Conservation (phyloP, 37 sponge, comb jelly and placozoan genomes). For the Eunapius fragilis region DNA sequence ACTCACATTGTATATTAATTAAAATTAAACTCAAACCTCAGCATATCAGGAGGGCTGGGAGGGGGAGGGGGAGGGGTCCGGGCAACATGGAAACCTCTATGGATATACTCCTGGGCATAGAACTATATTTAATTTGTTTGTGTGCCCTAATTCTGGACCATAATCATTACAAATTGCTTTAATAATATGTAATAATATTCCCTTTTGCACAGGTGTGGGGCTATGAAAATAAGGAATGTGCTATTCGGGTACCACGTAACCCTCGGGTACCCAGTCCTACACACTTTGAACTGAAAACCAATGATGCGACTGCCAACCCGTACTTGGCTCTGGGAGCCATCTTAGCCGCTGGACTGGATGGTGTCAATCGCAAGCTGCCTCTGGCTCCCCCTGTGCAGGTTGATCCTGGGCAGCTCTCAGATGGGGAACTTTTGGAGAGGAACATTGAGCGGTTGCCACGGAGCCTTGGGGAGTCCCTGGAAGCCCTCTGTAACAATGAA, state of each 20-base stretch:
- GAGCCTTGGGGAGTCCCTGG: slow-evolving; percentile 6
- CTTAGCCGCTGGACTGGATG: slow-evolving; percentile 57
- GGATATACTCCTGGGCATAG: no score
- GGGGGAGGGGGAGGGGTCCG: no score
- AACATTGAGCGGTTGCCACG: slow-evolving; percentile 28
- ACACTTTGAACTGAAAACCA: slow-evolving; percentile 50
- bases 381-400: slow-evolving; percentile 8
- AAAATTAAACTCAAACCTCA: no score
- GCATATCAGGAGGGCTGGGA: no score
- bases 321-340: slow-evolving; percentile 46
- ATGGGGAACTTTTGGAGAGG: slow-evolving; percentile 20
- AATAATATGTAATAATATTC: neutral
- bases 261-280: slow-evolving; percentile 8
- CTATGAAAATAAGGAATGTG: slow-evolving; percentile 42
- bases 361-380: no score
- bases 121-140: no score
- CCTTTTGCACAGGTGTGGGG: slow-evolving; percentile 24
- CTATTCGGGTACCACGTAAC: slow-evolving; percentile 27
- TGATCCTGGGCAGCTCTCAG: slow-evolving; percentile 34
- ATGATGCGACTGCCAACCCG: slow-evolving; percentile 43
- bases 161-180: neutral
- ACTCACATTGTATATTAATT: no score
- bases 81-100: no score
- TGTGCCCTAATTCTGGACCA: no score
- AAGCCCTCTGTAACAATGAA: neutral